phyloP scores from a whole-genome alignment of 2,888 invertebrate genomes.

The Adelphocoris suturalis region DNA sequence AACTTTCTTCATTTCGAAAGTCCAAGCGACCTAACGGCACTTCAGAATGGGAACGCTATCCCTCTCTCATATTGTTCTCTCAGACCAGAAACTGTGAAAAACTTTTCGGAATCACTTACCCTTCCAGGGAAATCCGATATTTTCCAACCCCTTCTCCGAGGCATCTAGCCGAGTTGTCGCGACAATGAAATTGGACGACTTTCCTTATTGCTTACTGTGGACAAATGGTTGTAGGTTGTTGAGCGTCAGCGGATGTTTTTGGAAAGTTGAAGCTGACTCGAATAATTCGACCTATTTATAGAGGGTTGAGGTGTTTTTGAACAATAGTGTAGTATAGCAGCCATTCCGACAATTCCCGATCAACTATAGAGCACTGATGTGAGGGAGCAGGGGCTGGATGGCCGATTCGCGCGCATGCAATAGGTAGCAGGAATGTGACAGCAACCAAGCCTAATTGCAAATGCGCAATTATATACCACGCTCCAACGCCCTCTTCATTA shows the following conservation, averaged over 20 bases:
- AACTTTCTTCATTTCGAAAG: slow-evolving; percentile 28
- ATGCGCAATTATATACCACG: too few species aligned
- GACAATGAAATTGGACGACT: not conserved
- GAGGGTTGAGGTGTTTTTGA: too few species aligned
- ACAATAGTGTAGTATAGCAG: too few species aligned
- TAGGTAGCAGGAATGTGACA: too few species aligned
- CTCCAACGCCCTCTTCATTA: too few species aligned
- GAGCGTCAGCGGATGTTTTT: not conserved
- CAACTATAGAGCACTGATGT: too few species aligned
- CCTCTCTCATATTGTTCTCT: slow-evolving; percentile 25
- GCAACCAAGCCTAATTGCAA: too few species aligned
- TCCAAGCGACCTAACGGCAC: slow-evolving; percentile 21
- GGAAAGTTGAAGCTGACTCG: not conserved
- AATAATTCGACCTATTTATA: too few species aligned
- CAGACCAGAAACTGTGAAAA: slow-evolving; percentile 14
- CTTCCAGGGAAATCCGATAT: slow-evolving; percentile 20
- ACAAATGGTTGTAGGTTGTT: not conserved
- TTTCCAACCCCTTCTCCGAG: not conserved
- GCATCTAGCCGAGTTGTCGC: not conserved
- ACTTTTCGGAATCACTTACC: slow-evolving; percentile 21
- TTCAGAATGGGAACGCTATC: slow-evolving; percentile 3
- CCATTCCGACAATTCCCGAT: too few species aligned
- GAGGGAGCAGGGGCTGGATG: too few species aligned
- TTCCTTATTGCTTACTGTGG: not conserved
- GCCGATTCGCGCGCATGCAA: too few species aligned